Conservation (phyloP, 1,140 invertebrate species). For the Apis mellifera region DNA sequence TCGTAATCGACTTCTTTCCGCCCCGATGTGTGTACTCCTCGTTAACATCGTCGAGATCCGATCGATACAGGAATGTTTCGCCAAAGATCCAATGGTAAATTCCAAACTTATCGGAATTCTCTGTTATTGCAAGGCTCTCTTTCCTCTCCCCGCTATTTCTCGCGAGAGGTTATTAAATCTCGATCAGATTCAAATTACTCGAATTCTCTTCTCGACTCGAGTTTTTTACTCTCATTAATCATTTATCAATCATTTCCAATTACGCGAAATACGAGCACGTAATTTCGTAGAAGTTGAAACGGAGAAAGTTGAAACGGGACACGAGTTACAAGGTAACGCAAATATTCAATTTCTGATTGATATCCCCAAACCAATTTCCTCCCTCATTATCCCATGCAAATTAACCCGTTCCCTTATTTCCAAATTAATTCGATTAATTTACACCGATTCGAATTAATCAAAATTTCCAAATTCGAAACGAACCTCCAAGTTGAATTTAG, state of each 20-base stretch:
- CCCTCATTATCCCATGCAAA: too few species aligned
- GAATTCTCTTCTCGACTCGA: not conserved
- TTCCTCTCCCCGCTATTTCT: not conserved
- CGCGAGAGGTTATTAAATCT: not conserved
- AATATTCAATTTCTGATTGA: too few species aligned
- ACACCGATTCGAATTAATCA: too few species aligned
- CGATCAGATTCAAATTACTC: not conserved
- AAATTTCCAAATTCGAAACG: too few species aligned
- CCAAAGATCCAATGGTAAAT: not conserved
- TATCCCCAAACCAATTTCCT: too few species aligned
- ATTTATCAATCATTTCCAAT: not conserved
- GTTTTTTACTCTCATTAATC: too few species aligned
- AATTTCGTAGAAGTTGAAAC: too few species aligned
- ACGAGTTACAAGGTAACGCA: too few species aligned
- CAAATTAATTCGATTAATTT: too few species aligned
- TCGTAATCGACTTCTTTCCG: slow-evolving; percentile 51
- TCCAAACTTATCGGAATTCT: not conserved
- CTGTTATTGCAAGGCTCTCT: not conserved
- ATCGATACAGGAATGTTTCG: slow-evolving; percentile 1
- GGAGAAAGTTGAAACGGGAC: too few species aligned
- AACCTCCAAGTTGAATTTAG: too few species aligned
- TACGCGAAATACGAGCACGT: not conserved
- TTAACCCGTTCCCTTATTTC: too few species aligned
- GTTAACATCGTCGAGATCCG: not conserved
- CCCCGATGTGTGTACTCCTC: not conserved